phyloP scores from a whole-genome alignment of 2,113 vertebrate species.

The Myodes glareolus region DNA sequence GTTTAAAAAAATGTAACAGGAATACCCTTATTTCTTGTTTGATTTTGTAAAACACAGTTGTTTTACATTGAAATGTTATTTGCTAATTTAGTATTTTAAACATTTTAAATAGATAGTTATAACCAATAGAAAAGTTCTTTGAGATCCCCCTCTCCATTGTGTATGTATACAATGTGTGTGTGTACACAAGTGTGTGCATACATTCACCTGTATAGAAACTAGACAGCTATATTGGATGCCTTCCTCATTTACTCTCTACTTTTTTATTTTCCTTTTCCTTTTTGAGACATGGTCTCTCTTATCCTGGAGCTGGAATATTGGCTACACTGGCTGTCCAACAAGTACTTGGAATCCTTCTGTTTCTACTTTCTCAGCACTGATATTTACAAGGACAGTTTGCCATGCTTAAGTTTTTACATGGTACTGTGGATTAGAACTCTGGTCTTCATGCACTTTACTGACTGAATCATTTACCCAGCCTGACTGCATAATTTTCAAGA shows the following conservation, averaged over 20 bases:
- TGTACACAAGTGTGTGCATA: background rate
- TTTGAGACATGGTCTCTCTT: background rate
- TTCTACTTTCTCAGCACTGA: background rate
- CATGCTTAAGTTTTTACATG: too few species aligned
- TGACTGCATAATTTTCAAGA: background rate
- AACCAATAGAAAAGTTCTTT: slow-evolving; percentile 21
- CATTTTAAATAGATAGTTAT: slow-evolving; percentile 24
- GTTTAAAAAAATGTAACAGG: slow-evolving; percentile 15
- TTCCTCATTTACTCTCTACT: background rate
- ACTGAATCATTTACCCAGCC: background rate
- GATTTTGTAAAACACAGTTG: slow-evolving; percentile 16
- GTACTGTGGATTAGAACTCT: background rate
- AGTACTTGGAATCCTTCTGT: background rate
- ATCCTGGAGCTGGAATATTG: background rate
- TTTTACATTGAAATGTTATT: slow-evolving; percentile 35
- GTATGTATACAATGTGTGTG: background rate
- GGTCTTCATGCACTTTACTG: background rate
- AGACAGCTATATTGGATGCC: background rate
- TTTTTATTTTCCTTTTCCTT: background rate
- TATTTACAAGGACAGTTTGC: background rate
- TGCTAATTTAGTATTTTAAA: slow-evolving; percentile 30
- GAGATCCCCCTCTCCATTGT: background rate
- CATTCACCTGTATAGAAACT: background rate
- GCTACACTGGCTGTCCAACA: background rate
- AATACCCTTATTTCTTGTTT: background rate